Evolutionary conservation across 2,113 vertebrate genomes (phyloP), one percentile per base, ranked within the genome.

Genomic region (Cyanoliseus patagonus): DNA sequence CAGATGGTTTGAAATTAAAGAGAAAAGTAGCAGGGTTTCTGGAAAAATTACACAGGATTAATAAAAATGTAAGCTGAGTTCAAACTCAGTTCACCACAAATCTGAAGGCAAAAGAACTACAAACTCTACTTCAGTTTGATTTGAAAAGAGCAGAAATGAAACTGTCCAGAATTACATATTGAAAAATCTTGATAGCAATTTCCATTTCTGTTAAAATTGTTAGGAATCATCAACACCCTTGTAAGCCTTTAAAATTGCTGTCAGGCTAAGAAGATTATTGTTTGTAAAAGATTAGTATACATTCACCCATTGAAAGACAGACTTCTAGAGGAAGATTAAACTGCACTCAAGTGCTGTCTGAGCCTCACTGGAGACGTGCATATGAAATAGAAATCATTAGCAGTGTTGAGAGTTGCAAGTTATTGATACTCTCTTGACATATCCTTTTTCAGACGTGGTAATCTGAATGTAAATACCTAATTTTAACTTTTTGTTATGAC

Each of bases 1-100:
- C 42, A 75, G 90, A 92, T 95, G 79, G 66, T 68, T 68, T 81
- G 41, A 81, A 96, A 96, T 91, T 91, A 80, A 76, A 88, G 52
- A 59, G 59, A 86, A 44, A 66, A 74, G 63, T 27, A 93, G 37
- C 1, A 2, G 53, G 59, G 83, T 90, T 85, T 80, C 75, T 92
- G 69, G 57, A 79, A 94, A 91, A 83, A 80, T 80, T 74, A 69
- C 62, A 30, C 59, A 63, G 44, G 61, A 92, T 86, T 93, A 90
- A 70, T 57, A 73, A 69, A 95, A 94, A 49, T 14, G 23, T 63
- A 67, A 82, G 7, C 8, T 28, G 61, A 86, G 61, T 88, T 95
- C 64, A 88, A 88, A 9, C 9, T 70, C 35, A 76, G 84, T 77
- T 94, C 87, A 86, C 49, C 20, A 62, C 69, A 91, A 93, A 95